Percentiles rank a stretch among this genome's conserved stretches.
phyloP scores from a whole-genome alignment of 2,797 vertebrate genomes.

The Craterocephalus amniculus region DNA sequence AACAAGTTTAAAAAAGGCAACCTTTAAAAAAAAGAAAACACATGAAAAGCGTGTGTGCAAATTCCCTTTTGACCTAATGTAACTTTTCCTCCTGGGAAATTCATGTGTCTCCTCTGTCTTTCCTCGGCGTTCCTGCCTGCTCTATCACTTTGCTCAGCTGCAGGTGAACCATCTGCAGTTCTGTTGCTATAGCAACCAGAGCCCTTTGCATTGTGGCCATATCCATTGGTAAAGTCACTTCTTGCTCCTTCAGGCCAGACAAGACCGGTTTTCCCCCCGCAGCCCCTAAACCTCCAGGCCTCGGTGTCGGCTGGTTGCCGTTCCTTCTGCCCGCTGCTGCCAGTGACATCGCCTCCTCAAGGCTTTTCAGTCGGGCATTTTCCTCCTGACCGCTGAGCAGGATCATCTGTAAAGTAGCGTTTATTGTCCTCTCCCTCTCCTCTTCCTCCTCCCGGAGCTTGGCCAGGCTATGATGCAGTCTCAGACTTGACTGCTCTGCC shows the following conservation, averaged over 20 bases:
- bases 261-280: slow-evolving; percentile 15
- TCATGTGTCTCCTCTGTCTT: slow-evolving; percentile 60
- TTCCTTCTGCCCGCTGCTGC: slow-evolving; percentile 3
- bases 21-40: neutral
- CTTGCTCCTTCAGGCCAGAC: slow-evolving; percentile 46
- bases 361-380: slow-evolving; percentile 20
- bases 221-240: slow-evolving; percentile 39
- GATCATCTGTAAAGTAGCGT: slow-evolving; percentile 58
- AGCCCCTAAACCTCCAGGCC: slow-evolving; percentile 28
- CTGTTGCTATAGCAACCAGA: slow-evolving; percentile 68
- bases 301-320: slow-evolving; percentile 33
- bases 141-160: slow-evolving; percentile 65
- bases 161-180: slow-evolving; percentile 66
- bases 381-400: slow-evolving; percentile 43
- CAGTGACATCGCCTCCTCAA: slow-evolving; percentile 38
- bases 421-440: slow-evolving; percentile 62
- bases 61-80: slow-evolving; percentile 8
- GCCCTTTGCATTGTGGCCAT: slow-evolving; percentile 42
- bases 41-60: slow-evolving; percentile 39
- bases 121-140: slow-evolving; percentile 28
- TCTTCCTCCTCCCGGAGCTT: slow-evolving; percentile 50
- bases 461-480: slow-evolving; percentile 47
- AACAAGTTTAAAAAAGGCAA: slow-evolving; percentile 27
- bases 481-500: slow-evolving; percentile 39
- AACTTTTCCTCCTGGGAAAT: neutral